phyloP scores from a whole-genome alignment of 2,797 vertebrate species.

The Cygnus olor region DNA sequence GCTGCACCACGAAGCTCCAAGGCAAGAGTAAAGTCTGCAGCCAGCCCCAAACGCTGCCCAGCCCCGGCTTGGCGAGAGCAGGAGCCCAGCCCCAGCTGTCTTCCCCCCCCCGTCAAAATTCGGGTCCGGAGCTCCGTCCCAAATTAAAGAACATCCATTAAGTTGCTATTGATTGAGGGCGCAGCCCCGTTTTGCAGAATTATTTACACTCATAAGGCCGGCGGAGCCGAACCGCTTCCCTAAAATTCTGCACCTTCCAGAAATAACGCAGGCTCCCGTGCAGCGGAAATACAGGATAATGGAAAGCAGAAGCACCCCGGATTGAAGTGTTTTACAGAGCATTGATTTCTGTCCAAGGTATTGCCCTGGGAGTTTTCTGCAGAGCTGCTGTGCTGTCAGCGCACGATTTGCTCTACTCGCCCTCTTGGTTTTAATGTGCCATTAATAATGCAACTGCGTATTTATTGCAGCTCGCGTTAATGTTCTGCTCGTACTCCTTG shows the following conservation, averaged over 20 bases:
- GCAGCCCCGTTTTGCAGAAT: not conserved
- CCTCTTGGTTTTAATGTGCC: not conserved
- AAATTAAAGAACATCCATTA: not conserved
- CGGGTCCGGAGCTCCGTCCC: not conserved
- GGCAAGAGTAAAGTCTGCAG: not conserved
- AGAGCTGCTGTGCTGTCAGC: conserved; percentile 1
- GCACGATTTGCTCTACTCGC: not conserved
- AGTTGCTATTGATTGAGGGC: not conserved
- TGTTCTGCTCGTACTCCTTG: conserved; percentile 23
- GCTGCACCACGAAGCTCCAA: not conserved
- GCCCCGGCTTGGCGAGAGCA: not conserved
- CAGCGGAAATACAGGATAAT: not conserved
- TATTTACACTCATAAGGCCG: not conserved
- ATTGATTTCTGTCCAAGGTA: not conserved
- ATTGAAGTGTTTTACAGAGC: not conserved
- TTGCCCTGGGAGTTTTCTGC: not conserved
- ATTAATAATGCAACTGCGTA: conserved; percentile 55
- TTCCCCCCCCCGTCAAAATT: not conserved
- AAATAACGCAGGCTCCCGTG: not conserved
- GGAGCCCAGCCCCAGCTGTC: not conserved
- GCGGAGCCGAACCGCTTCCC: not conserved
- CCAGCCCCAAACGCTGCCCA: not conserved
- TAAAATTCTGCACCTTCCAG: not conserved
- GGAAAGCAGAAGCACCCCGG: not conserved
- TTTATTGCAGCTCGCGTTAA: conserved; percentile 23